Conservation (phyloP, 2,888 invertebrate genomes). For the Pherbina coryleti region DNA sequence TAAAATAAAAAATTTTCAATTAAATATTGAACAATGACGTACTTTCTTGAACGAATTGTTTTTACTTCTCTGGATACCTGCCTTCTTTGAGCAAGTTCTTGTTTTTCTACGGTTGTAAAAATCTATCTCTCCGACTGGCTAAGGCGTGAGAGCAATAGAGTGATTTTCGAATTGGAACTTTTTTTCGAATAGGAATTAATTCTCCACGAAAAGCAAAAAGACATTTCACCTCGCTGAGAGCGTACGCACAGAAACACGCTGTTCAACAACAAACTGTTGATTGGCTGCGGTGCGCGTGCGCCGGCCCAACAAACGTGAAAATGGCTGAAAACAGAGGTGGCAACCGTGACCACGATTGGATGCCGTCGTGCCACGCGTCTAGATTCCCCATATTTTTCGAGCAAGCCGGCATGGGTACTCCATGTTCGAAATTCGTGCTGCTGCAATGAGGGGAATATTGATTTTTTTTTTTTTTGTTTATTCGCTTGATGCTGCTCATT, state of each 20-base stretch:
- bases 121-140: not conserved
- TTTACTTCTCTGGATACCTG: not conserved
- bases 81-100: not conserved
- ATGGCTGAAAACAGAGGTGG: slow-evolving; percentile 69
- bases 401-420: slow-evolving; percentile 20
- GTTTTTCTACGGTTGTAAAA: not conserved
- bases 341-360: slow-evolving; percentile 62
- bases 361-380: slow-evolving; percentile 42
- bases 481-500: slow-evolving; percentile 7
- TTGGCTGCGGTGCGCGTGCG: slow-evolving; percentile 69
- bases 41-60: not conserved
- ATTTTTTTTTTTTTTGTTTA: slow-evolving; percentile 14
- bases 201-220: slow-evolving; percentile 45
- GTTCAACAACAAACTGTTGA: slow-evolving; percentile 64
- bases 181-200: slow-evolving; percentile 11
- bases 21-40: slow-evolving; percentile 26
- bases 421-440: slow-evolving; percentile 43
- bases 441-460: slow-evolving; percentile 37
- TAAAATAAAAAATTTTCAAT: not conserved
- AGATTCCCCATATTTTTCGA: slow-evolving; percentile 37
- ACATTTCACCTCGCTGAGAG: slow-evolving; percentile 30
- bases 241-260: slow-evolving; percentile 3
- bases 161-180: not conserved
- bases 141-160: not conserved
- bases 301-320: slow-evolving; percentile 64